Conservation (phyloP, 2,797 vertebrate species). For the Urophycis tenuis region DNA sequence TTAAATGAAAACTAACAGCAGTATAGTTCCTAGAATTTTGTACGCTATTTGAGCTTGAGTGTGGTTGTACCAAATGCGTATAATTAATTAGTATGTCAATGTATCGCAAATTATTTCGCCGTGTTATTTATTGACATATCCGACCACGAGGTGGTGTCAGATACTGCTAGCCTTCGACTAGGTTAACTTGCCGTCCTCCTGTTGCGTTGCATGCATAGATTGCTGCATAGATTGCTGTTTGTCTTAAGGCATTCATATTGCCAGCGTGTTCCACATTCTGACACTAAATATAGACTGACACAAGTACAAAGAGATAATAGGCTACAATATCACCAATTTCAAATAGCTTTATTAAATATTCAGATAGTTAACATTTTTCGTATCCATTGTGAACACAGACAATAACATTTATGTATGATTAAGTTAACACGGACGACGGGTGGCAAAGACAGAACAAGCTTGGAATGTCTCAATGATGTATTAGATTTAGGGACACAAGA, state of each 20-base stretch:
- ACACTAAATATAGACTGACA: background rate
- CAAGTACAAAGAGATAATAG: background rate
- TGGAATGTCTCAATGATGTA: background rate
- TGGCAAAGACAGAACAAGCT: conserved; percentile 5
- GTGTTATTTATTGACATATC: conserved; percentile 2
- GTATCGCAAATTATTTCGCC: background rate
- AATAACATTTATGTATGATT: conserved; percentile 16
- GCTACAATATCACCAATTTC: conserved; percentile 19
- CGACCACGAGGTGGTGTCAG: conserved; percentile 42
- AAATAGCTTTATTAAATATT: conserved; percentile 47
- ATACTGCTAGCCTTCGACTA: background rate
- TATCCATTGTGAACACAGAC: conserved; percentile 18
- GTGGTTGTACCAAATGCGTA: background rate
- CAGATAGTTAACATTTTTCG: conserved; percentile 9
- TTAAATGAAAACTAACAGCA: too few species aligned
- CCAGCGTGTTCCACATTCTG: background rate
- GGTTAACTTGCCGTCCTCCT: background rate
- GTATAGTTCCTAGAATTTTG: too few species aligned
- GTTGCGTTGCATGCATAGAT: background rate
- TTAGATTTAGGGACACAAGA: background rate
- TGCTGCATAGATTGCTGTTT: background rate
- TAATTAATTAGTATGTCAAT: background rate
- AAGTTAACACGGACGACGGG: conserved; percentile 12
- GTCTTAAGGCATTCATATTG: background rate
- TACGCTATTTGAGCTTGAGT: background rate